Percentiles rank a stretch among this genome's conserved stretches.
These are phyloP conservation scores for Drosophila monieri DNA, from an alignment of 2,888 invertebrate species.

Conservation along the genomic window DNA sequence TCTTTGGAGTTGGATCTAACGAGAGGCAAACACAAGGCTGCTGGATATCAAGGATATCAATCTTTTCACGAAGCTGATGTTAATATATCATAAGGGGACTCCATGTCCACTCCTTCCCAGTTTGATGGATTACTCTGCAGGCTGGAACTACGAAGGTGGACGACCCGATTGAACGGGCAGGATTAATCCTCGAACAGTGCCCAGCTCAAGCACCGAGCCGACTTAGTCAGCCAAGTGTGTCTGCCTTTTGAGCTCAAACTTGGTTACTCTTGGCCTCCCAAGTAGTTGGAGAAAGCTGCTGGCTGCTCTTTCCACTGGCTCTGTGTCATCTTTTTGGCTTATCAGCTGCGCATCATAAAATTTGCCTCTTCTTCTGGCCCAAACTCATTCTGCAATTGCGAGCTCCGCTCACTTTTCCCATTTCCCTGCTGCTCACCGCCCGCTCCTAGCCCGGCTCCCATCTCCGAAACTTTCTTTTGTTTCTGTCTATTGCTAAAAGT, in stretches of 20 bases:
- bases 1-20: conserved; percentile 36
- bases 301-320: conserved; percentile 21
- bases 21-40: conserved; percentile 37
- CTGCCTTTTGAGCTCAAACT: conserved; percentile 7
- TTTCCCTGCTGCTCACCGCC: conserved; percentile 14
- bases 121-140: conserved; percentile 16
- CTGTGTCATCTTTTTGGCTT: conserved; percentile 75
- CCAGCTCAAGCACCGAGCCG: too few species aligned
- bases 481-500: conserved; percentile 50
- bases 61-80: conserved; percentile 14
- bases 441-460: conserved; percentile 28
- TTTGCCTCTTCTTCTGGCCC: conserved; percentile 50
- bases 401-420: conserved; percentile 68
- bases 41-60: conserved; percentile 21
- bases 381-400: conserved; percentile 55
- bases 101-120: neutral
- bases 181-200: too few species aligned
- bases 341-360: conserved; percentile 76
- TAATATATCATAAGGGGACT: conserved; percentile 22
- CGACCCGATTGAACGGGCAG: too few species aligned
- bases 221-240: neutral
- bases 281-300: conserved; percentile 47
- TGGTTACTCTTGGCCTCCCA: conserved; percentile 31
- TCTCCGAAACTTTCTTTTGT: conserved; percentile 45
- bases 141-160: too few species aligned